Evolutionary conservation across 1,140 invertebrate genomes (phyloP), one percentile per base, ranked within the genome.

Genomic region (Drosophila mauritiana): DNA sequence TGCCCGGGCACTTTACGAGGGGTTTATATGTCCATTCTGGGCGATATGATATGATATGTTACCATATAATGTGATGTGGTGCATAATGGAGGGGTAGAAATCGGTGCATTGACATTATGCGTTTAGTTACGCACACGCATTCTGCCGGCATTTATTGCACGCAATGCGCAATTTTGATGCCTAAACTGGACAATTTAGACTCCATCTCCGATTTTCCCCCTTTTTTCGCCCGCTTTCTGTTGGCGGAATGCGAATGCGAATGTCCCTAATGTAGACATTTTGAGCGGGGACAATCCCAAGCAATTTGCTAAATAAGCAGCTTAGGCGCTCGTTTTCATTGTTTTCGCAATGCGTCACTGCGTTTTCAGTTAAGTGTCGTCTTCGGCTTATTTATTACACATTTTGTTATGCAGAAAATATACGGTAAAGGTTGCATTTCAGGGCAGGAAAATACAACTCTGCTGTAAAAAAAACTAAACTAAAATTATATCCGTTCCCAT

Each of bases 111-210:
- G 84, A 80, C 77, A 89, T 89, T 89, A 84, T 89, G 73, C 80
- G 84, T 89, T 89, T 89, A 89, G 84, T 89, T 89, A 89, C 84
- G 84, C 84, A 89, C 84, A 78, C 55, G 69, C 74, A 88, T 89
- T 84, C 76, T 54, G 54, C 52, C 34, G 39, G 51, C 56, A 80
- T 88, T 86, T 74, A 86, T 64, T 63, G 73, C 84, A 89, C 84
- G 84, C 84, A 88, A 89, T 68, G 63, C 63, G 31, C 73, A 81
- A 86, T 88, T 79, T 65, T 70, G 56, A 79, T 76, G 75, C 75
- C 75, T 88, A 89, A 86, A 86, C 78, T 82, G 75, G 65, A 84
- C 76, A 78, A 78, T 86, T 86, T 86, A 83, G 49, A 59, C 53
- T 58, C 22, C 25, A 15, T 36, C 36, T 36, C 39, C 25, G 48